Conservation (phyloP, 2,113 vertebrate genomes). For the Mohoua ochrocephala region DNA sequence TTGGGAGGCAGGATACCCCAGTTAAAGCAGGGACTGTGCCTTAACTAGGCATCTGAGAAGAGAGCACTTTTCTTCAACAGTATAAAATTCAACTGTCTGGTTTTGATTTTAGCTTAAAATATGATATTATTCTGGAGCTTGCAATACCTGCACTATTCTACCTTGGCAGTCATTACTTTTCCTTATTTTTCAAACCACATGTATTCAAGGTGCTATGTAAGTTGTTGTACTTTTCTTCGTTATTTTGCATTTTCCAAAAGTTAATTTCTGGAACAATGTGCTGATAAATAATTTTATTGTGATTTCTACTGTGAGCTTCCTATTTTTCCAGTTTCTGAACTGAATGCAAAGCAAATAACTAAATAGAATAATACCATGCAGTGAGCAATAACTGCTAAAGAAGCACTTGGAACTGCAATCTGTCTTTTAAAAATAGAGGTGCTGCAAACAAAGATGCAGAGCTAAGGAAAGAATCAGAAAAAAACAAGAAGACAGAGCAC, state of each 20-base stretch:
- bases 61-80: background rate
- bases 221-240: background rate
- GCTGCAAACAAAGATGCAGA: background rate
- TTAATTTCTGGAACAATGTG: background rate
- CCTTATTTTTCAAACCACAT: background rate
- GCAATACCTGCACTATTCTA: background rate
- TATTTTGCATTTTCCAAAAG: background rate
- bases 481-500: background rate
- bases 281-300: background rate
- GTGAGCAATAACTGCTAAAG: background rate
- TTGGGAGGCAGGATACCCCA: background rate
- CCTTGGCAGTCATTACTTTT: background rate
- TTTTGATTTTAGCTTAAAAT: background rate
- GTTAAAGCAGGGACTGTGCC: background rate
- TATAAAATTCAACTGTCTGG: background rate
- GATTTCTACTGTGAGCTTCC: background rate
- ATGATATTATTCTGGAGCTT: background rate
- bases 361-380: background rate
- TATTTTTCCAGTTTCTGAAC: background rate
- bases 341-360: background rate
- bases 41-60: background rate
- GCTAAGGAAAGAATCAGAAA: background rate
- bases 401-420: background rate
- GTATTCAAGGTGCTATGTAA: background rate
- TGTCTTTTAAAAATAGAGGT: background rate